Percentiles rank a stretch among this genome's conserved stretches.
phyloP scores from a whole-genome alignment of 53 echinoderm and acorn worm species.

The Apostichopus leukothele region DNA sequence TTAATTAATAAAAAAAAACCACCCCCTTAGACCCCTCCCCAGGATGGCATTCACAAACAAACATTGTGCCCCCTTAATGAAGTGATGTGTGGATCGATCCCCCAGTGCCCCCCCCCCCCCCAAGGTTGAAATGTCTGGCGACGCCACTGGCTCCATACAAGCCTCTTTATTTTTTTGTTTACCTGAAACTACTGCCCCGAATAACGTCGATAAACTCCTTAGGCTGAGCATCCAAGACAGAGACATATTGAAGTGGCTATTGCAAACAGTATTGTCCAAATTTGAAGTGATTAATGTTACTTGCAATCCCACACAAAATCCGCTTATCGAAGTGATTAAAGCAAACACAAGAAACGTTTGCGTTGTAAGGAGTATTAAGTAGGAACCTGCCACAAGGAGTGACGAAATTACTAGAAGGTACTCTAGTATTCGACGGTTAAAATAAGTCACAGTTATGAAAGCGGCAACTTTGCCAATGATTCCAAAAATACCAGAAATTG shows the following conservation, averaged over 20 bases:
- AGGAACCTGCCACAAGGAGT: background rate
- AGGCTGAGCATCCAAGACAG: background rate
- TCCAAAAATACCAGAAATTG: background rate
- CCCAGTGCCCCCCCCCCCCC: too few relatives aligned
- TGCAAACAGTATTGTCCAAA: background rate
- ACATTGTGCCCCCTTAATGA: too few relatives aligned
- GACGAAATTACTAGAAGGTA: background rate
- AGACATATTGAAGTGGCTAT: background rate
- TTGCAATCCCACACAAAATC: background rate
- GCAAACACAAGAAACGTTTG: background rate
- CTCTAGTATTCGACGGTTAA: too few relatives aligned
- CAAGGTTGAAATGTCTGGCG: too few relatives aligned
- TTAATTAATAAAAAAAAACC: too few relatives aligned
- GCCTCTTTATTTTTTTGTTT: background rate
- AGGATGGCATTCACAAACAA: too few relatives aligned
- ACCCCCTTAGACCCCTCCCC: too few relatives aligned
- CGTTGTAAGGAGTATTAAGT: background rate
- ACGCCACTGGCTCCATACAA: too few relatives aligned
- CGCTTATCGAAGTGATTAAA: background rate
- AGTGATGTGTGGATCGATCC: too few relatives aligned
- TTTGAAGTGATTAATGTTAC: background rate
- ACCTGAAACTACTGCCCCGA: background rate
- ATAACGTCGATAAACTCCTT: background rate
- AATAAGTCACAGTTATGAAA: background rate
- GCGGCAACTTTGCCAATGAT: background rate